A percentile compares a stretch with the other conserved stretches of the same genome.
These are phyloP conservation scores for Epinephelus awoara DNA, from an alignment of 2,797 vertebrate species.

Conservation along the genomic window DNA sequence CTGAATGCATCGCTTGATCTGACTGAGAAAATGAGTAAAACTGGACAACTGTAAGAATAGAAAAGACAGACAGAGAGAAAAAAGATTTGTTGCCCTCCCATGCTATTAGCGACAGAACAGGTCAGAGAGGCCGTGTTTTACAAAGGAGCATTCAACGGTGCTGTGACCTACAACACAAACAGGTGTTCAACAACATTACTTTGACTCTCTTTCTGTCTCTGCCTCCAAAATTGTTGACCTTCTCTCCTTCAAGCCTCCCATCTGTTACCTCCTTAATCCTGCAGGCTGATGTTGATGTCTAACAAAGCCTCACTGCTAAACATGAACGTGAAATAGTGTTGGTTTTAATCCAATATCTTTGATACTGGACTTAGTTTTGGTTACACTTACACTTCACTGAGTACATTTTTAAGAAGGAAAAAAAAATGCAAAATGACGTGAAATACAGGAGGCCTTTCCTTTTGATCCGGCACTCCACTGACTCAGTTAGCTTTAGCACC, in stretches of 20 bases:
- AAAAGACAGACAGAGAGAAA: background rate
- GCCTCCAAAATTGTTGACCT: conserved; percentile 49
- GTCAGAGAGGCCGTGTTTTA: conserved; percentile 56
- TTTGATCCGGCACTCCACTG: too few relatives aligned
- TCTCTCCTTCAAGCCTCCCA: conserved; percentile 33
- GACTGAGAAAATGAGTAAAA: conserved; percentile 21
- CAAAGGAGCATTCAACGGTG: conserved; percentile 26
- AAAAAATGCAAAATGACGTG: too few relatives aligned
- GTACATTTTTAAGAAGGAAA: too few relatives aligned
- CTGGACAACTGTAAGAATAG: background rate
- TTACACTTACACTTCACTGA: too few relatives aligned
- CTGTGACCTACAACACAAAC: conserved; percentile 58
- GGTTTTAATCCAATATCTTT: background rate
- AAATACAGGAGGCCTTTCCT: too few relatives aligned
- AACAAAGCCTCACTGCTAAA: background rate
- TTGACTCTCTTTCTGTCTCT: conserved; percentile 46
- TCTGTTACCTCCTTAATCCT: conserved; percentile 51
- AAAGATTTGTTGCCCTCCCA: conserved; percentile 11
- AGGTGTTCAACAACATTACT: conserved; percentile 62
- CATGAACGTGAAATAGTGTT: background rate
- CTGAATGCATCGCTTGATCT: conserved; percentile 19
- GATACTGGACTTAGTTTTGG: background rate
- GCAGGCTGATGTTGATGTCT: conserved; percentile 4
- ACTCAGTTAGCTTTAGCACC: too few relatives aligned
- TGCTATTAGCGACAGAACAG: conserved; percentile 40